Evolutionary conservation across 2,888 invertebrate species (phyloP).

Genomic region (Cyaniris semiargus): DNA sequence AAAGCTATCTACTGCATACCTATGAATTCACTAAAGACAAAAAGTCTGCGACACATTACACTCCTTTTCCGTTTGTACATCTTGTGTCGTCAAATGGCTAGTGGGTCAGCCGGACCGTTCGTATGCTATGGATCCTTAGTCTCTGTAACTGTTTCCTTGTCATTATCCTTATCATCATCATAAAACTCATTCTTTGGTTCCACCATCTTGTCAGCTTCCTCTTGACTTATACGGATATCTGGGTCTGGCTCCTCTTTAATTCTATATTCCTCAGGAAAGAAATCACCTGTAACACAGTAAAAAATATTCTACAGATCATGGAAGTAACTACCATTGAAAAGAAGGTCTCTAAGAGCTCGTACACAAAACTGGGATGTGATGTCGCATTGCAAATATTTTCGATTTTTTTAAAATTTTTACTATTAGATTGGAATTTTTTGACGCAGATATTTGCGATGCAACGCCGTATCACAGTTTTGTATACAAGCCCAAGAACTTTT

Average conservation of each 20-base stretch:
- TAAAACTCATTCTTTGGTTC: conserved; percentile 94
- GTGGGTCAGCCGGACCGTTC: conserved; percentile 55
- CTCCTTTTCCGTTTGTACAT: conserved; percentile 33
- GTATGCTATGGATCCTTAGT: conserved; percentile 72
- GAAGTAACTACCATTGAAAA: too few species aligned
- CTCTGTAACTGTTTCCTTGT: conserved; percentile 81
- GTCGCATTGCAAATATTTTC: too few species aligned
- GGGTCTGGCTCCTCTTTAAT: conserved; percentile 91
- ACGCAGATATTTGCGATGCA: too few species aligned
- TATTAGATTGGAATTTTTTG: too few species aligned
- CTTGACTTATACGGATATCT: conserved; percentile 87
- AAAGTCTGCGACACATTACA: neutral
- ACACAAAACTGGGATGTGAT: too few species aligned
- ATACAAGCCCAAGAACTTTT: too few species aligned
- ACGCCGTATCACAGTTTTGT: too few species aligned
- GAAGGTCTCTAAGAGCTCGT: too few species aligned
- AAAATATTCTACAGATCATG: neutral
- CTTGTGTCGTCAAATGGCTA: conserved; percentile 60
- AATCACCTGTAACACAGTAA: conserved; percentile 78
- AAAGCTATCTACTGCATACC: neutral
- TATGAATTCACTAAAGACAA: conserved; percentile 13
- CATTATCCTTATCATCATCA: conserved; percentile 94
- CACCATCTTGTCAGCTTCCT: conserved; percentile 90
- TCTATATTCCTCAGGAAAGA: conserved; percentile 85
- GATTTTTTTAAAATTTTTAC: too few species aligned